Evolutionary conservation across 2,888 invertebrate genomes (phyloP), one percentile per base, ranked within the genome.

Genomic region (Penaeus monodon): DNA sequence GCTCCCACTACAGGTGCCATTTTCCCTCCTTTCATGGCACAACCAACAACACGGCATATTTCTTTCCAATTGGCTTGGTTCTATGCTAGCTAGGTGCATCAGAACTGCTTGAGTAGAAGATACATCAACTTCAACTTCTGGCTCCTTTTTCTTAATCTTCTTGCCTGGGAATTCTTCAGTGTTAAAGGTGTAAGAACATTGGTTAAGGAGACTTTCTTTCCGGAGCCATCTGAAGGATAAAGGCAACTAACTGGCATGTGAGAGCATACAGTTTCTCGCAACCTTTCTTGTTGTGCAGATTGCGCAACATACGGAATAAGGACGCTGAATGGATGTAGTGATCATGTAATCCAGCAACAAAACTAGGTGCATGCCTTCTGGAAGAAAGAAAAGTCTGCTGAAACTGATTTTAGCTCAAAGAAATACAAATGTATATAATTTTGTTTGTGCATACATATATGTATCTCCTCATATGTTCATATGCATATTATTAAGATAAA

Each of bases 271-370:
- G n/a, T 24, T 88, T 85, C 44, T 84, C 73, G 33, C 79, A 83
- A 20, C 87, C 84, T 49, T 85, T 88, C 29, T 84, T 87, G 44
- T 86, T 87, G 27, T 88, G 79, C 81, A 90, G 78, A 63, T 84
- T 89, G 49, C 70, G 70, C 49, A 89, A 80, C 33, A 89, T 74
- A 7, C 90, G 89, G 85, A 88, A 88, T 29, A 89, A 84, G 22
- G 90, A 78, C 12, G 90, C 87, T n/a, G 90, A 90, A 33, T 88
- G 81, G 70, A 74, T 77, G 85, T 85, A 88, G 83, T 90, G 90
- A 68, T 87, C 78, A 63, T 90, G 90, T 2, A 90, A 87, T 24
- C 90, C 90, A 29, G 77, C 49, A 38, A 90, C 74, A 82, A 90
- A 90, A 49, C 49, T 84, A 33, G 63, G 65, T 29, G 86, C 82